These are phyloP conservation scores for Liposcelis brunnea DNA, from an alignment of 2,888 invertebrate species.

Conservation along the genomic window DNA sequence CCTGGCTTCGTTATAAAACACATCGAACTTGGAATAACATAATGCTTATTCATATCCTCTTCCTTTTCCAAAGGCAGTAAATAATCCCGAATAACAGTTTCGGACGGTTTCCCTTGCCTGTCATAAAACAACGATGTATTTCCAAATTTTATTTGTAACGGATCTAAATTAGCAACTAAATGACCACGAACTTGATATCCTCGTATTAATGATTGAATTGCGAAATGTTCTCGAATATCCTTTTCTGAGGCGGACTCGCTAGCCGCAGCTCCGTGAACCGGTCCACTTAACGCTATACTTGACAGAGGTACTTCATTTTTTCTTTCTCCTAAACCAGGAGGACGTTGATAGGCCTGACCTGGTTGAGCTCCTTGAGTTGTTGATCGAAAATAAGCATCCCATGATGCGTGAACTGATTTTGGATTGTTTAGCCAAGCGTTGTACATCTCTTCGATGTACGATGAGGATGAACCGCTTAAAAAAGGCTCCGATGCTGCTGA, in stretches of 20 bases:
- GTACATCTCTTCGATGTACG: conserved; percentile 12
- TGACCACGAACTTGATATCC: conserved; percentile 58
- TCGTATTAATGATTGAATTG: conserved; percentile 11
- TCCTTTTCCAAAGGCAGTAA: conserved; percentile 34
- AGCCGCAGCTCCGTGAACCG: no score
- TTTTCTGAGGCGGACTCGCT: no score
- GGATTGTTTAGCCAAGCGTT: conserved; percentile 10
- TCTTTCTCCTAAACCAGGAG: neutral
- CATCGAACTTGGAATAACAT: conserved; percentile 29
- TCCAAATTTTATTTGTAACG: conserved; percentile 41
- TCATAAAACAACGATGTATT: conserved; percentile 19
- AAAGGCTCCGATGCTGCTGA: conserved; percentile 9
- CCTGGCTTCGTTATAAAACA: conserved; percentile 14
- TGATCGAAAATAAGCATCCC: conserved; percentile 12
- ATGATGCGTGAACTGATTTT: conserved; percentile 11
- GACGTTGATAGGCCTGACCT: conserved; percentile 12
- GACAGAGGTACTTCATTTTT: no score
- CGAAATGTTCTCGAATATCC: no score
- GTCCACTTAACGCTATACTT: no score
- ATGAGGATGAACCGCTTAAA: conserved; percentile 9
- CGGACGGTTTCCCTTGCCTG: conserved; percentile 28
- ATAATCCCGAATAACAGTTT: conserved; percentile 44
- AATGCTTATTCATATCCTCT: conserved; percentile 24
- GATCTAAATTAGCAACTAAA: conserved; percentile 66
- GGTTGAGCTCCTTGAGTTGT: conserved; percentile 5